Conservation (phyloP, 2,797 vertebrate species). For the Sebastes iracundus region DNA sequence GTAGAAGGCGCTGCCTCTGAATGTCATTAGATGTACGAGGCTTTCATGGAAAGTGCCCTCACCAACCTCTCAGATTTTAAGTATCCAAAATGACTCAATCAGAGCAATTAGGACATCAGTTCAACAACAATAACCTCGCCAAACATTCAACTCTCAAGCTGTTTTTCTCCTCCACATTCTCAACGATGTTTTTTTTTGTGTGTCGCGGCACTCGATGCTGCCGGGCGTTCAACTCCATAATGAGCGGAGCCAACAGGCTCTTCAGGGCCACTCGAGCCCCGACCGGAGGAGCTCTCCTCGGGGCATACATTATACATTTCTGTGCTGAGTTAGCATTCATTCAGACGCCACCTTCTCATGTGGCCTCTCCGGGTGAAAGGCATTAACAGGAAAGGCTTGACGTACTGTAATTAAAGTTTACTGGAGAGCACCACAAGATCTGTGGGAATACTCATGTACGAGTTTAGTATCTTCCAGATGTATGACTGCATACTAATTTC, state of each 20-base stretch:
- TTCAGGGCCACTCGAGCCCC: conserved; percentile 57
- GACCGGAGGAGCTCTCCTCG: conserved; percentile 44
- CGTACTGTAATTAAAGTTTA: conserved; percentile 26
- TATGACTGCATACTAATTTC: conserved; percentile 9
- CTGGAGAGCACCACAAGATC: conserved; percentile 10
- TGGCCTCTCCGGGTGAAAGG: conserved; percentile 32
- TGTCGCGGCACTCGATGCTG: conserved; percentile 26
- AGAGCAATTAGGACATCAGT: conserved; percentile 51
- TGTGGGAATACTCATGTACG: conserved; percentile 16
- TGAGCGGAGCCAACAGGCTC: conserved; percentile 59
- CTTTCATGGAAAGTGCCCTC: conserved; percentile 25
- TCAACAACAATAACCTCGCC: conserved; percentile 20
- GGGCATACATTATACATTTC: conserved; percentile 64
- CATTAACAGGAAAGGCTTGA: conserved; percentile 37
- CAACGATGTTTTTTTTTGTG: background rate
- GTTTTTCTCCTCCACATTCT: conserved; percentile 25
- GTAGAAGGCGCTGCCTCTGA: background rate
- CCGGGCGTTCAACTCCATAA: conserved; percentile 39
- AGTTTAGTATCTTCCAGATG: conserved; percentile 1
- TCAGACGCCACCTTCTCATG: conserved; percentile 34
- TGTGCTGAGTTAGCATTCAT: conserved; percentile 47
- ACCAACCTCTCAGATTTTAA: conserved; percentile 1
- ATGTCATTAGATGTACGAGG: background rate
- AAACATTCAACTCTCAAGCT: conserved; percentile 22
- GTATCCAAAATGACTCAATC: conserved; percentile 32